phyloP scores from a whole-genome alignment of 2,113 vertebrate genomes.

The Etia nguti region DNA sequence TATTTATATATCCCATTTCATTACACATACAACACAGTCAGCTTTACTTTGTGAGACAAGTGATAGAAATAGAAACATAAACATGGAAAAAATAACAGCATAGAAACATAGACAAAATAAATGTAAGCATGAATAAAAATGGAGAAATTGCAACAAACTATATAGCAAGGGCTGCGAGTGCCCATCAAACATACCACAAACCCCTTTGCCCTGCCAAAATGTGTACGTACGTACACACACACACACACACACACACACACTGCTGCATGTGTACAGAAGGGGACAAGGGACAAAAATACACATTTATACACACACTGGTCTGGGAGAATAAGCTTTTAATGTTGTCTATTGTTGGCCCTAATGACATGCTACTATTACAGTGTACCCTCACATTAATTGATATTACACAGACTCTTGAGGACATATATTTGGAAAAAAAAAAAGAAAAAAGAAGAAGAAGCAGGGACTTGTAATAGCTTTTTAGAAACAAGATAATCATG shows the following conservation, averaged over 20 bases:
- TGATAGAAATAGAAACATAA: background rate
- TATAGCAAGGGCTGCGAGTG: too few relatives aligned
- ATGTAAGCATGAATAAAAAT: background rate
- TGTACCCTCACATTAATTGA: background rate
- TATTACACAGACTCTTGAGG: background rate
- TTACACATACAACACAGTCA: background rate
- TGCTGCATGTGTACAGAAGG: background rate
- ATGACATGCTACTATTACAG: background rate
- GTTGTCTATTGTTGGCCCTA: background rate
- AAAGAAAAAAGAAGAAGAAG: background rate
- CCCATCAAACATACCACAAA: background rate
- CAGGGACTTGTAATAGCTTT: background rate
- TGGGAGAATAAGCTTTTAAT: background rate
- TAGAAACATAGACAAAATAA: background rate
- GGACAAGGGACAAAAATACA: background rate
- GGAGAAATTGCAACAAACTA: background rate
- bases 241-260: background rate
- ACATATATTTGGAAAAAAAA: background rate
- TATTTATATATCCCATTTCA: background rate
- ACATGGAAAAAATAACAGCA: background rate
- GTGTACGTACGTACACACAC: fast-evolving
- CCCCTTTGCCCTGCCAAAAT: background rate
- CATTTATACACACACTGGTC: background rate
- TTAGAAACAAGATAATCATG: background rate
- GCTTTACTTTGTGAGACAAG: background rate